Evolutionary conservation across 2,113 vertebrate genomes (phyloP), one percentile per base, ranked within the genome.

Genomic region (Theristicus caerulescens): DNA sequence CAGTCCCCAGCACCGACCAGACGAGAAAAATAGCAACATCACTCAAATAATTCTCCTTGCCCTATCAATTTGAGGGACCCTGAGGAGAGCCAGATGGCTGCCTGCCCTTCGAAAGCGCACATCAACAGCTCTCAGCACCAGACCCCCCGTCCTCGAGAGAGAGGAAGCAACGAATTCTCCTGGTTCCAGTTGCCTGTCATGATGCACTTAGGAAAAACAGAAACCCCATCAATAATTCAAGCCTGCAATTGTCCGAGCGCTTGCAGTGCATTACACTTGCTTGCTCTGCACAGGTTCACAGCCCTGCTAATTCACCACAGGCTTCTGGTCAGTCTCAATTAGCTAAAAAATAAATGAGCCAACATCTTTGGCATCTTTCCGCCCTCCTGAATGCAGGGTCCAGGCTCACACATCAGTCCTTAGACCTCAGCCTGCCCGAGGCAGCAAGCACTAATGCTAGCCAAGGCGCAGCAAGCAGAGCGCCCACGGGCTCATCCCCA

Each of bases 221-320:
- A 70, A 86, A 32, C 42, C 5, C 59, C 80, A 96, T 96, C 90
- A 92, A 96, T 94, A 96, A 96, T 96, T 97, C 55, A 96, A 57
- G 72, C 7, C 55, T n/a, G 46, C 86, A 44, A 73, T 17, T 51
- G 90, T 59, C 88, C 17, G 0, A 77, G 54, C 0, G 0, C 80
- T 38, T 13, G 18, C 82, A 82, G 79, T 2, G 32, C 79, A 47
- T 61, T 66, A 40, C 18, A 25, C 61, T 94, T 51, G 78, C 78
- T 64, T 20, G 71, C 76, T 70, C 55, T 49, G 61, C 77, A 67
- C 57, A 40, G 83, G 69, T 79, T 91, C 86, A 65, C 21, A 58
- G 87, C 83, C 70, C 77, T 27, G 25, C 52, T 92, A 88, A 86
- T 93, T 82, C 70, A 79, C 88, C 27, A 44, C 44, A 42, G 78